Base-by-base conservation (phyloP, 23 tunicate genomes). In the Phallusia fumigata region DNA sequence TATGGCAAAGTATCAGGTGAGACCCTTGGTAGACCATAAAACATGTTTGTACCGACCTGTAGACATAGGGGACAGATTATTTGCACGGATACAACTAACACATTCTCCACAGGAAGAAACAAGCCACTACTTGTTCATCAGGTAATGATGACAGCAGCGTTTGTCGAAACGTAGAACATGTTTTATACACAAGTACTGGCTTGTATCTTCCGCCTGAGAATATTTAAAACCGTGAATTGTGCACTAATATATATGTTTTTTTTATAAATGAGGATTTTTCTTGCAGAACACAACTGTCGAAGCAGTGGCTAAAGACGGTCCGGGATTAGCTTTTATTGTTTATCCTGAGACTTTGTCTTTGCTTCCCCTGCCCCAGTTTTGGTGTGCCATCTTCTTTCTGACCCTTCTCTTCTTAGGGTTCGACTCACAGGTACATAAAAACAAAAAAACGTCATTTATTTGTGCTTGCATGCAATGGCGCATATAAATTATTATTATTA, bases 1-100 rank as follows among this genome's bases (percentile, higher is more conserved):
- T 58, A 58, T 58, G 69, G 69, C 69, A 58, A 58, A 58, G 28
- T 58, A 58, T 58, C 69, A 58, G 69, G 69, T 58, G 28, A 22
- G 69, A 6, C 28, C 69, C 69, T 40, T 40, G 47, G 10, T 10
- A 5, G 69, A 13, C 16, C 28, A 5, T 58, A 58, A 58, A 8
- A 22, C 69, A 16, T 24, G 28, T 22, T 58, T 24, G 3, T 58
- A 13, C 69, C 13, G 3, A 21, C 15, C 28, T 6, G 69, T 16
- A 58, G 8, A 24, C 26, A n/a, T n/a, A n/a, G n/a, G n/a, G n/a
- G n/a, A n/a, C n/a, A n/a, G n/a, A n/a, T 58, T 1, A 6, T 58
- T 58, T 11, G 47, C 47, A 10, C 10, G 8, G 47, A 40, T 40
- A 40, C 47, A n/a, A n/a, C n/a, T n/a, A n/a, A n/a, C n/a, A n/a